These are phyloP conservation scores for Plemyria rubiginata DNA, from an alignment of 2,888 invertebrate species.

Conservation along the genomic window DNA sequence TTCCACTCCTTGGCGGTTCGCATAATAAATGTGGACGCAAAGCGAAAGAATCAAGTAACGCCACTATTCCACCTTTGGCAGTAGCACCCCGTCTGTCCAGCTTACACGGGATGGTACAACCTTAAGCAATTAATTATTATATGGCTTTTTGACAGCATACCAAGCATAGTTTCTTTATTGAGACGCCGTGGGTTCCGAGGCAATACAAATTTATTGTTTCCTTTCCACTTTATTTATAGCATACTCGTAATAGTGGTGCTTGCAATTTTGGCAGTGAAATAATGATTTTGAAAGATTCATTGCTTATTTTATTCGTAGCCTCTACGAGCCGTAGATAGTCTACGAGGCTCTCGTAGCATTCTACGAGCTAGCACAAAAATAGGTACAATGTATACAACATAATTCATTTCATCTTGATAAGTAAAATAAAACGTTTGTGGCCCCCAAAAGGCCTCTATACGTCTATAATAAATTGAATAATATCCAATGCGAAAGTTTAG, in stretches of 20 bases:
- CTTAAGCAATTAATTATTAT: constrained; percentile 71
- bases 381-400: no score
- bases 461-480: no score
- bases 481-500: no score
- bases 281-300: constrained; percentile 18
- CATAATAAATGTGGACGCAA: no score
- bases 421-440: not conserved
- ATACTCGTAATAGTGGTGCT: constrained; percentile 7
- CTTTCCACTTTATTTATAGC: constrained; percentile 39
- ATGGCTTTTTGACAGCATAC: constrained; percentile 70
- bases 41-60: no score
- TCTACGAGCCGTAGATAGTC: constrained; percentile 13
- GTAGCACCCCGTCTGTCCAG: constrained; percentile 50
- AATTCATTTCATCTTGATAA: not conserved
- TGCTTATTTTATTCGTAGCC: constrained; percentile 8
- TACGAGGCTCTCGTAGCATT: constrained; percentile 3
- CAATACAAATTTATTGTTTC: constrained; percentile 43
- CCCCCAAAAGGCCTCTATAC: no score
- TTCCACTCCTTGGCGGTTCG: no score
- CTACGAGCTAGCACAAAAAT: not conserved
- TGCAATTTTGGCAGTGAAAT: constrained; percentile 24
- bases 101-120: constrained; percentile 53
- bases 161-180: constrained; percentile 67
- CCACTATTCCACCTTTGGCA: not conserved
- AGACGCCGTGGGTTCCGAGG: constrained; percentile 44